These are phyloP conservation scores for Limnephilus auricula DNA, from an alignment of 2,888 invertebrate genomes.

Conservation along the genomic window DNA sequence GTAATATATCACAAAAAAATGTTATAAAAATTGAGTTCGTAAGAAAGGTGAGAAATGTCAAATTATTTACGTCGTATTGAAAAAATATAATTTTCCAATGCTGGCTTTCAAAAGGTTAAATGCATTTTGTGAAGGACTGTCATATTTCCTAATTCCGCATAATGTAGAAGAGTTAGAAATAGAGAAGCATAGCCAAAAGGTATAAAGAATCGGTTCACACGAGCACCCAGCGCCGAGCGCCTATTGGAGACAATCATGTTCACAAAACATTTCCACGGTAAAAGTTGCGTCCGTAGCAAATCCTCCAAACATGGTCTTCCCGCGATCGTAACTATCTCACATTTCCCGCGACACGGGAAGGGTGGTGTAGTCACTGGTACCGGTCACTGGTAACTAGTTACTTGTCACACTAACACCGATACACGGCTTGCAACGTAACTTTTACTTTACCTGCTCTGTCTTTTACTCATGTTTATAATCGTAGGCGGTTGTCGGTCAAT, in stretches of 20 bases:
- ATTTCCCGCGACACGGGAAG: neutral
- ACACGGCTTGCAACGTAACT: too few relatives aligned
- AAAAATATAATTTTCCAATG: too few relatives aligned
- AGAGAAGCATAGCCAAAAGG: neutral
- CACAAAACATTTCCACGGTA: neutral
- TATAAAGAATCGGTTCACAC: neutral
- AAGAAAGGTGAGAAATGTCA: too few relatives aligned
- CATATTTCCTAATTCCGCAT: neutral
- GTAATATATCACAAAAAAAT: too few relatives aligned
- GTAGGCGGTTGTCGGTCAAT: too few relatives aligned
- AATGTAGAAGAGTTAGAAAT: neutral
- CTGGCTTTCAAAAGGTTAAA: too few relatives aligned
- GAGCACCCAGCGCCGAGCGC: neutral
- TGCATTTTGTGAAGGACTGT: neutral
- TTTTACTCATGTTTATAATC: too few relatives aligned
- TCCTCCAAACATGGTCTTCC: neutral
- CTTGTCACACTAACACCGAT: too few relatives aligned
- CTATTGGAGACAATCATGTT: neutral
- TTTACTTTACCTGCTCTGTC: too few relatives aligned
- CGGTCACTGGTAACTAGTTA: neutral
- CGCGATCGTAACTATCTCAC: neutral
- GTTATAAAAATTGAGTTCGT: too few relatives aligned
- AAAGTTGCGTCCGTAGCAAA: neutral
- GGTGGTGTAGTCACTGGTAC: neutral
- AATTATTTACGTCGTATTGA: too few relatives aligned